Base-by-base conservation (phyloP, 2,888 invertebrate genomes). In the Thymelicus lineola region DNA sequence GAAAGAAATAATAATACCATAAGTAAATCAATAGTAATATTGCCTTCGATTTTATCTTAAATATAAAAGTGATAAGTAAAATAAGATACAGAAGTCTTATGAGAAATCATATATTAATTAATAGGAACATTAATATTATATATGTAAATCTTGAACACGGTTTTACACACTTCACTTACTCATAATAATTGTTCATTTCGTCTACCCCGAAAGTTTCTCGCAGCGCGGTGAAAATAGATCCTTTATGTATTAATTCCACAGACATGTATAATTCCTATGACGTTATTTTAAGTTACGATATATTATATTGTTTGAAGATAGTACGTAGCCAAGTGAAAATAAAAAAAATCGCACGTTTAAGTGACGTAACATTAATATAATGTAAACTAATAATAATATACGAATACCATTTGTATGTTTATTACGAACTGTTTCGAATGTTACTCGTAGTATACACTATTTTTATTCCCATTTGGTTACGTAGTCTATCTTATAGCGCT, bases 51-150 rank as follows among this genome's bases (percentile, higher is more conserved):
- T 80, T 81, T 82, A 79, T 76, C 79, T 78, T 76, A 82, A 28
- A 84, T 75, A 72, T 79, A 77, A 79, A 81, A 76, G 79, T 82
- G 80, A 79, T 82, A 86, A 87, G 87, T 86, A 82, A 83, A 76
- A 81, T 88, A 88, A 86, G 85, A 82, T 84, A 83, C 83, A 84
- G 81, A 85, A 83, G 85, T 89, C 88, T 89, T 89, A 88, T 89
- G 89, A 67, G 63, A 63, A 69, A 69, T 61, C 57, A 57, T 69
- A 15, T 66, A 69, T 69, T 61, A 69, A 69, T 57, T 69, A 62
- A 69, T 69, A 63, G 69, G 63, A 15, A 69, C 69, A 63, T 69
- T 69, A 62, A 68, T 62, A 63, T 12, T 42, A 42, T 67, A 35
- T 69, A 63, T 69, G 64, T 69, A 66, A 61, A 42, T 68, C 46